A percentile compares a stretch with the other conserved stretches of the same genome.
Conservation (phyloP, 2,113 vertebrate species). For the Pelobates fuscus region DNA sequence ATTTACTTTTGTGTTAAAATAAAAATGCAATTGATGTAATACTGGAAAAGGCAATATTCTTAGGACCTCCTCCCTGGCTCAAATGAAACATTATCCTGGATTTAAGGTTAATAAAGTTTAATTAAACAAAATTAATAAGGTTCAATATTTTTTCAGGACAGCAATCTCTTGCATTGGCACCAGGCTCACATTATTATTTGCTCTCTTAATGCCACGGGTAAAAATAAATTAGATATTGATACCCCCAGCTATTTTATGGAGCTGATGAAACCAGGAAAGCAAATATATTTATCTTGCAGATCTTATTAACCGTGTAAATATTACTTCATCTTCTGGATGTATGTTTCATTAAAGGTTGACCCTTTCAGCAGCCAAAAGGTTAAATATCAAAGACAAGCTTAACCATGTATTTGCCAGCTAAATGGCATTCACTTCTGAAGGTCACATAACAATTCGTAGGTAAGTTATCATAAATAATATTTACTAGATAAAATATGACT, state of each 20-base stretch:
- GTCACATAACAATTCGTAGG: too few species aligned
- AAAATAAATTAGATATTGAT: constrained; percentile 46
- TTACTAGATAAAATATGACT: too few species aligned
- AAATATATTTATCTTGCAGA: constrained; percentile 45
- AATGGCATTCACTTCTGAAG: background rate
- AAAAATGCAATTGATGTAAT: background rate
- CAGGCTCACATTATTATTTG: constrained; percentile 43
- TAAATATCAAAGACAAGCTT: background rate
- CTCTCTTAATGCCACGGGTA: constrained; percentile 37
- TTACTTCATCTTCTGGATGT: constrained; percentile 2
- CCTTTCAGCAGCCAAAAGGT: constrained; percentile 8
- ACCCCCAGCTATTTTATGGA: constrained; percentile 41
- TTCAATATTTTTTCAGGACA: constrained; percentile 39
- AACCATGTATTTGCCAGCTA: background rate
- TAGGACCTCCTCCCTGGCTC: background rate
- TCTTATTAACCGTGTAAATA: constrained; percentile 43
- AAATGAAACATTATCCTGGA: constrained; percentile 1
- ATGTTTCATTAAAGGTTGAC: background rate
- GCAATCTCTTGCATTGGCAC: constrained; percentile 34
- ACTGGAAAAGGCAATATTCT: background rate
- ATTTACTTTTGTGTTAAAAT: constrained; percentile 6
- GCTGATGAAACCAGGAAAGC: constrained; percentile 37
- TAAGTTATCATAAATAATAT: too few species aligned
- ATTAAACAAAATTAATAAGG: constrained; percentile 48
- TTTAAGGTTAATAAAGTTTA: constrained; percentile 51